Base-by-base conservation (phyloP, 2,797 vertebrate species). In the Microctenopoma lineatum region DNA sequence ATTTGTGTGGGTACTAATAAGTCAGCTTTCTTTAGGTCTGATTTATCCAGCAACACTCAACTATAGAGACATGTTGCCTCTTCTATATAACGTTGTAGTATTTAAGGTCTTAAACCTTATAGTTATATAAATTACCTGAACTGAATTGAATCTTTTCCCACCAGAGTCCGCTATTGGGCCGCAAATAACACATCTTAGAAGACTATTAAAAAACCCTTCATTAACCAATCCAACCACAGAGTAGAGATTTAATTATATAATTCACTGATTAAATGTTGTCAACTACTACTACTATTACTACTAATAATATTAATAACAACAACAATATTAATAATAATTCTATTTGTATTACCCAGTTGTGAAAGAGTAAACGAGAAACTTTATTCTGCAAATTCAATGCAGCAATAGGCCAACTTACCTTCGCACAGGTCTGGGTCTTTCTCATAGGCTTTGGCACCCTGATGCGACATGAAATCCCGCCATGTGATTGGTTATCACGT, bases 361-460 rank as follows among this genome's bases (percentile, higher is more conserved):
- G 12, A 2, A 65, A 26, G 5, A 59, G 38, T 45, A 59, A 51
- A 59, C 3, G 8, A 12, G 3, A 55, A 34, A 66, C 52, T 70
- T 61, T 51, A 52, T n/a, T 42, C 21, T 44, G 34, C 27, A 51
- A 27, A 54, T 26, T 77, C 46, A 75, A 67, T 65, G 72, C 67
- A 59, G 61, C 75, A 79, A 70, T 70, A 90, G 76, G 81, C 89
- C 53, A 84, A 81, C 75, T 69, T 65, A 70, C 57, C 51, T 61
- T 74, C 55, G 57, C 53, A 36, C 39, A 73, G 70, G 58, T 81
- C 47, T 36, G 12, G 14, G 46, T 6, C 53, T 25, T 59, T 75
- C 8, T 74, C 39, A 93, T 92, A 93, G 92, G 92, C 70, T 64
- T 27, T 59, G 47, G 41, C 3, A 12, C 42, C 61, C 56, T 79